Base-by-base conservation (phyloP, 1,140 invertebrate species). In the Cephus cinctus region DNA sequence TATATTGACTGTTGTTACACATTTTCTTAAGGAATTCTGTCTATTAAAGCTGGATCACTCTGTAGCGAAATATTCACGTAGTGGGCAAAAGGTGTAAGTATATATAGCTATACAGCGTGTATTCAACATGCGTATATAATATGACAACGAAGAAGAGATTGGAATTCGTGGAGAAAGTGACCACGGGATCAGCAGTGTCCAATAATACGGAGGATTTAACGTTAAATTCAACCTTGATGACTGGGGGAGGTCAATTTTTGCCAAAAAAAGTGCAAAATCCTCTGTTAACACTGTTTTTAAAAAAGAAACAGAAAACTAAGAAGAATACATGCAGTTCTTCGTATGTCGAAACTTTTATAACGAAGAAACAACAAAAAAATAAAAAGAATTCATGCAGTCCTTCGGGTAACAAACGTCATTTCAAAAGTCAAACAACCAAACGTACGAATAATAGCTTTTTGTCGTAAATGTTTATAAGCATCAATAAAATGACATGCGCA, bases 121-220 rank as follows among this genome's bases (percentile, higher is more conserved):
- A 15, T 15, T 18, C 14, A 36, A 15, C 34, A 36, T 36, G 34
- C 34, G 15, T 25, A 42, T 51, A 45, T 50, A 54, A 55, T 55
- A 47, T 55, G 53, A 55, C 48, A 55, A 47, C 44, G 38, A 47
- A 43, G 39, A 46, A 40, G 40, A 48, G 47, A 46, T 50, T 27
- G 53, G 42, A 50, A 47, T 47, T 50, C 46, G 38, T 34, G 53
- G 53, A 55, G 53, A 55, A 55, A 55, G 53, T 50, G 42, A 50
- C 31, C 48, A 45, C 39, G 49, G 19, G 47, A 39, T 39, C 38
- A 34, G 27, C 14, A 8, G 8, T 15, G 14, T 5, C 11, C 14
- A 42, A 42, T 42, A 5, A 42, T 42, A 27, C 40, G 40, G 40
- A 42, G 31, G 40, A 25, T 42, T 23, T 18, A 42, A 42, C 18